A percentile compares a stretch with the other conserved stretches of the same genome.
phyloP scores from a whole-genome alignment of 2,888 invertebrate genomes.

The Taenaris catops region DNA sequence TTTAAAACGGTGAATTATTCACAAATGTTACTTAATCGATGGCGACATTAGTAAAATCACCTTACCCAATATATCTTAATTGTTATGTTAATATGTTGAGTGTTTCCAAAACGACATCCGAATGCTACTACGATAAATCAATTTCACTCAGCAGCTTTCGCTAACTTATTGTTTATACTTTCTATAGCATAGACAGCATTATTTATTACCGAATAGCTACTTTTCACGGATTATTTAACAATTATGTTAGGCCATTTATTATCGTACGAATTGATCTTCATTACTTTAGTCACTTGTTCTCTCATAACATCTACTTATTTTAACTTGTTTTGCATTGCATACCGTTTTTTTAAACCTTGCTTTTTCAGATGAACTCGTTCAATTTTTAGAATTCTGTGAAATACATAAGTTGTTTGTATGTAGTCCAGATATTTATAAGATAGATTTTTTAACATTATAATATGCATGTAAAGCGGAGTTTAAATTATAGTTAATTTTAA shows the following conservation, averaged over 20 bases:
- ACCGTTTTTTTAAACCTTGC: no score
- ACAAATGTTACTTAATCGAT: conserved; percentile 38
- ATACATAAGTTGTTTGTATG: no score
- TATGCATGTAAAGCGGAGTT: no score
- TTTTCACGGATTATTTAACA: conserved; percentile 57
- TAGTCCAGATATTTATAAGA: no score
- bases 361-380: no score
- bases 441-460: no score
- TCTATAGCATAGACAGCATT: conserved; percentile 53
- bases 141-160: conserved; percentile 74
- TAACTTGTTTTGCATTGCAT: no score
- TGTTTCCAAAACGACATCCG: conserved; percentile 67
- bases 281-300: no score
- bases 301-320: no score
- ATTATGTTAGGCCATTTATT: conserved; percentile 38
- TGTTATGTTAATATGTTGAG: conserved; percentile 71
- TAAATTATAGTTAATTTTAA: no score
- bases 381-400: no score
- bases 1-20: no score
- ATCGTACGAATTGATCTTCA: conserved; percentile 5
- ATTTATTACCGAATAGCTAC: conserved; percentile 61
- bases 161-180: conserved; percentile 76
- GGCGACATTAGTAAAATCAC: conserved; percentile 36
- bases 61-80: conserved; percentile 67
- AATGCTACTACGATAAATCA: conserved; percentile 64